Conservation (phyloP, 2,113 vertebrate species). For the Chamaea fasciata region DNA sequence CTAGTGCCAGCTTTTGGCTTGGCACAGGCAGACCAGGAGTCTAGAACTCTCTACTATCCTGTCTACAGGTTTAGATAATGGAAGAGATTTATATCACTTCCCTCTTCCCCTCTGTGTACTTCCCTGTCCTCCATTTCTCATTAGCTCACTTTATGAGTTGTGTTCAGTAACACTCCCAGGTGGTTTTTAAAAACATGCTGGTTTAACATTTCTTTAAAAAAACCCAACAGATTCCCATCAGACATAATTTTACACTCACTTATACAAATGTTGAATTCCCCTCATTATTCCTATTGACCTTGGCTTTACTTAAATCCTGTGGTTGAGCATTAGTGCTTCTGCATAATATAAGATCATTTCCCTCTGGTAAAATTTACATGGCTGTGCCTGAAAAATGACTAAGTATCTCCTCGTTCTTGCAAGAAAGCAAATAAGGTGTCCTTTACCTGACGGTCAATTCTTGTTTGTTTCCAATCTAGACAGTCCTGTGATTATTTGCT, state of each 20-base stretch:
- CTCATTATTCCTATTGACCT: conserved; percentile 60
- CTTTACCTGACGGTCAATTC: conserved; percentile 3
- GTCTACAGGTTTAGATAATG: background rate
- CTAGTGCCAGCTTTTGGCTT: background rate
- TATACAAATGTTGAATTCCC: conserved; percentile 50
- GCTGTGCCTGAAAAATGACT: conserved; percentile 21
- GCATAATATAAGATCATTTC: conserved; percentile 44
- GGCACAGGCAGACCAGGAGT: background rate
- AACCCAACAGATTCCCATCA: conserved; percentile 47
- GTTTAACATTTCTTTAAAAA: conserved; percentile 19
- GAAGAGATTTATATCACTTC: background rate
- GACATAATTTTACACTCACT: conserved; percentile 43
- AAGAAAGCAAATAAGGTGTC: conserved; percentile 32
- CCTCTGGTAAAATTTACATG: conserved; percentile 34
- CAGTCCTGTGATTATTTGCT: background rate
- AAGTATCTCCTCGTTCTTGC: conserved; percentile 21
- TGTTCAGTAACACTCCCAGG: background rate
- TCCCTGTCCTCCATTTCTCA: background rate
- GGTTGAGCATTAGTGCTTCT: conserved; percentile 50
- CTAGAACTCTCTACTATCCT: background rate
- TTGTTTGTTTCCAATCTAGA: conserved; percentile 25
- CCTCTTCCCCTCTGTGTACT: background rate
- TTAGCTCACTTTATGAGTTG: background rate
- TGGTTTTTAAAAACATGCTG: conserved; percentile 31
- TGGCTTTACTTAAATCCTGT: conserved; percentile 54